These are phyloP conservation scores for Hypotaenidia okinawae DNA, from an alignment of 2,797 vertebrate genomes.

Conservation along the genomic window DNA sequence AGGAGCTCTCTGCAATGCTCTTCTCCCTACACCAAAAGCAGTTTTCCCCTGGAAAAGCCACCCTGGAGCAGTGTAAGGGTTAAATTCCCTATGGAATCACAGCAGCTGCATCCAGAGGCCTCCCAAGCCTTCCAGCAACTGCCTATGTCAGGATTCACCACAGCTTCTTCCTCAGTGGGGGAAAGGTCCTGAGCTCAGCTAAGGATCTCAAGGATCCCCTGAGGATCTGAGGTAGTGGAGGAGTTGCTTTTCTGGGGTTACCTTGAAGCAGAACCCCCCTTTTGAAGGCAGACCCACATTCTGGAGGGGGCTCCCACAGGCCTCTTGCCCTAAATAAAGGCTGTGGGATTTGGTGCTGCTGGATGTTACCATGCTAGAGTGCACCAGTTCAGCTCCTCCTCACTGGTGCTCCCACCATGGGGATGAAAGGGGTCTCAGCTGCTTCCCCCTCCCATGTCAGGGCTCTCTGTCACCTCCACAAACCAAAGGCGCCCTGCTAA, in stretches of 20 bases:
- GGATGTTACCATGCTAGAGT: accelerated
- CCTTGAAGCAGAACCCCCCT: background rate
- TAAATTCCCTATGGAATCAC: background rate
- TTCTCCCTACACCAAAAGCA: background rate
- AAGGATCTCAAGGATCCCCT: background rate
- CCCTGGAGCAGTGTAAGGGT: accelerated
- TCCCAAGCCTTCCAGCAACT: background rate
- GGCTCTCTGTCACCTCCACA: background rate
- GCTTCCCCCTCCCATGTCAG: background rate
- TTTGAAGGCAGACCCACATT: accelerated
- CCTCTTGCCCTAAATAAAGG: background rate
- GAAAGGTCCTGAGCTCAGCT: background rate
- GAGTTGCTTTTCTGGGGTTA: background rate
- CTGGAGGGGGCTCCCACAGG: no score
- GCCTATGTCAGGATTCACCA: accelerated
- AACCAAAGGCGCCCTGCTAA: background rate
- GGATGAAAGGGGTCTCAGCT: no score
- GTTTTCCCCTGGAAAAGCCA: background rate
- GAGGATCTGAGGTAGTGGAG: accelerated
- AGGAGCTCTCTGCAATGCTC: accelerated
- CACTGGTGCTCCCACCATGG: accelerated
- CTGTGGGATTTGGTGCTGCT: background rate
- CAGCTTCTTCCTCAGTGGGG: accelerated
- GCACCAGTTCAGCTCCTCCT: background rate
- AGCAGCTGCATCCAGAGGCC: background rate